phyloP scores from a whole-genome alignment of 2,113 vertebrate genomes.

The Nothocercus julius region DNA sequence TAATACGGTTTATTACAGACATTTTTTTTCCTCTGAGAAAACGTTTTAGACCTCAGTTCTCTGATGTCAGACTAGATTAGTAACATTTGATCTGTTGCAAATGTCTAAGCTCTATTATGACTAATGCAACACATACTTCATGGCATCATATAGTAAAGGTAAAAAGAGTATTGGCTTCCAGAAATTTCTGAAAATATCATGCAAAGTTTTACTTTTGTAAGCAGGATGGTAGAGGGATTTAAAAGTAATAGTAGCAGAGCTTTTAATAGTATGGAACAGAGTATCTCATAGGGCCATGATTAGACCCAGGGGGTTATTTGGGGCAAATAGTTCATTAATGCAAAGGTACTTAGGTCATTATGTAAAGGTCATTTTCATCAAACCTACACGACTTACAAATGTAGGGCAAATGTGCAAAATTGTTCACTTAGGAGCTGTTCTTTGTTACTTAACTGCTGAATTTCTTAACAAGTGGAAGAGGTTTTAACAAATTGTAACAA shows the following conservation, averaged over 20 bases:
- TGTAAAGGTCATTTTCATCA: background rate
- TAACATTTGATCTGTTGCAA: background rate
- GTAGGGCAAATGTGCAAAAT: background rate
- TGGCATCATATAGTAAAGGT: background rate
- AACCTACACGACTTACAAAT: background rate
- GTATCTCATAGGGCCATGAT: too few relatives aligned
- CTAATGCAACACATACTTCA: background rate
- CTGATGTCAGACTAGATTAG: background rate
- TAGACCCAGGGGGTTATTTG: background rate
- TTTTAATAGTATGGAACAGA: background rate
- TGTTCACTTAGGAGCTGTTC: background rate
- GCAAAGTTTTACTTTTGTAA: background rate
- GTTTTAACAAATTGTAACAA: rapidly evolving
- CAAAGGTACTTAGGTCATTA: background rate
- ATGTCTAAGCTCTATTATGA: background rate
- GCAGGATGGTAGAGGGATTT: background rate
- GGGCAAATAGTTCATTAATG: background rate
- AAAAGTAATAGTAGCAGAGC: background rate
- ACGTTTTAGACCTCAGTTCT: background rate
- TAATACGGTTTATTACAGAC: background rate
- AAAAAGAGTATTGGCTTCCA: background rate
- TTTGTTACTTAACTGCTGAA: background rate
- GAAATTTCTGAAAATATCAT: background rate
- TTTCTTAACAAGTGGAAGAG: background rate
- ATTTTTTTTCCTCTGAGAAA: background rate